Percentiles rank a stretch among this genome's conserved stretches.
Conservation (phyloP, 2,888 invertebrate species). For the Ecliptopera silaceata region DNA sequence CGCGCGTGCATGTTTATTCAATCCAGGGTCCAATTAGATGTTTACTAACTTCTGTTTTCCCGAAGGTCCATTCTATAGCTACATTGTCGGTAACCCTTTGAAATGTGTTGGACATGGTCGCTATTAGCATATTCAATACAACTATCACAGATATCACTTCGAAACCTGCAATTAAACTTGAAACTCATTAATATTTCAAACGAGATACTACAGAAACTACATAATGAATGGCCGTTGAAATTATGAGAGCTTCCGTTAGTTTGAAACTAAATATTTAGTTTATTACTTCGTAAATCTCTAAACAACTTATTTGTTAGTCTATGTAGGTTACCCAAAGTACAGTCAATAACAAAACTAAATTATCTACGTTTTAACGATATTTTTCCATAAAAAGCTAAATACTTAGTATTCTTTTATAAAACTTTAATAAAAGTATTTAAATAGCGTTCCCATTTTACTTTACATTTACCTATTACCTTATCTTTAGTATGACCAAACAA, state of each 20-base stretch:
- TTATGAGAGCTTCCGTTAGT: constrained; percentile 23
- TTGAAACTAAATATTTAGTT: constrained; percentile 5
- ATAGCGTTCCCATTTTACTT: too few species aligned
- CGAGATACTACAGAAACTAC: constrained; percentile 5
- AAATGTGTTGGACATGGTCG: constrained; percentile 91
- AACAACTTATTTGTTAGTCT: neutral
- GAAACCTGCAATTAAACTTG: constrained; percentile 69
- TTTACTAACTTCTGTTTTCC: constrained; percentile 83
- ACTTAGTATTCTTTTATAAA: too few species aligned
- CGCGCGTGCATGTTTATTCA: constrained; percentile 8
- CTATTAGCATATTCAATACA: constrained; percentile 90
- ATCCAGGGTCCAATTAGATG: neutral
- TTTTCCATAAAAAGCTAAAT: too few species aligned
- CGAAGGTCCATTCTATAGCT: constrained; percentile 90
- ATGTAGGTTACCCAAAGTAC: too few species aligned
- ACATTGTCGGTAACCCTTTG: constrained; percentile 87
- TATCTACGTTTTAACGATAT: too few species aligned
- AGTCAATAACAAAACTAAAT: too few species aligned
- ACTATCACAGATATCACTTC: constrained; percentile 88
- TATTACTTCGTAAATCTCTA: neutral
- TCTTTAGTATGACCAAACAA: too few species aligned
- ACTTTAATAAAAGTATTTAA: too few species aligned
- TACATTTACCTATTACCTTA: too few species aligned
- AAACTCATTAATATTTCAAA: constrained; percentile 22
- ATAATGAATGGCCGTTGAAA: constrained; percentile 13